Percentiles rank a stretch among this genome's conserved stretches.
Evolutionary conservation across 2,888 invertebrate genomes (phyloP).

Genomic region (Diaphora mendica): DNA sequence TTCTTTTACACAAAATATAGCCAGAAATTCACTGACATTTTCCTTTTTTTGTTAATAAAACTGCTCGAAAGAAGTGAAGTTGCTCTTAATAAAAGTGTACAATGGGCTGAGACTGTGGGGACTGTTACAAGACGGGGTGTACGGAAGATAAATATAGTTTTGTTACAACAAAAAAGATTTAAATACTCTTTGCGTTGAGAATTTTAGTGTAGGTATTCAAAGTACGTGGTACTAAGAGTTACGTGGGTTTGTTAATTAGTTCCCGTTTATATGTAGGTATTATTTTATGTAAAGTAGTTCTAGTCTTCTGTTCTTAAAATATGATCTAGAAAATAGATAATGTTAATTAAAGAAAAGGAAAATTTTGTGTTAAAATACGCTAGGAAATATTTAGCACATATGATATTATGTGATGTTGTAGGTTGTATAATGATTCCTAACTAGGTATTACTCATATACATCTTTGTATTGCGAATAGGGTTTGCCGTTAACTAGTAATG

Average conservation of each 20-base stretch:
- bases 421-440: no score
- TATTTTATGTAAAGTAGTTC: not conserved
- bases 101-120: slow-evolving; percentile 27
- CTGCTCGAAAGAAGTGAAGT: slow-evolving; percentile 32
- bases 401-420: no score
- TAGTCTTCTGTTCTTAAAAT: not conserved
- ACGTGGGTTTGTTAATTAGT: not conserved
- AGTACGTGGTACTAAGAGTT: not conserved
- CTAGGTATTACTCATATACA: no score
- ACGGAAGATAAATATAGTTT: not conserved
- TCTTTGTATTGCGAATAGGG: no score
- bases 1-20: slow-evolving; percentile 26
- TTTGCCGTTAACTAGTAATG: no score
- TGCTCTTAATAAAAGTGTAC: slow-evolving; percentile 36
- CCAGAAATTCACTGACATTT: slow-evolving; percentile 25
- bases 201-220: not conserved
- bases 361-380: no score
- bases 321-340: no score
- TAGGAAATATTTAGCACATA: no score
- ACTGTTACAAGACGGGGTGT: slow-evolving; percentile 14
- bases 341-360: no score
- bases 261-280: not conserved
- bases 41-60: slow-evolving; percentile 37
- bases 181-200: not conserved
- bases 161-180: not conserved